phyloP scores from a whole-genome alignment of 2,888 invertebrate species.

The Zonitis immaculata region DNA sequence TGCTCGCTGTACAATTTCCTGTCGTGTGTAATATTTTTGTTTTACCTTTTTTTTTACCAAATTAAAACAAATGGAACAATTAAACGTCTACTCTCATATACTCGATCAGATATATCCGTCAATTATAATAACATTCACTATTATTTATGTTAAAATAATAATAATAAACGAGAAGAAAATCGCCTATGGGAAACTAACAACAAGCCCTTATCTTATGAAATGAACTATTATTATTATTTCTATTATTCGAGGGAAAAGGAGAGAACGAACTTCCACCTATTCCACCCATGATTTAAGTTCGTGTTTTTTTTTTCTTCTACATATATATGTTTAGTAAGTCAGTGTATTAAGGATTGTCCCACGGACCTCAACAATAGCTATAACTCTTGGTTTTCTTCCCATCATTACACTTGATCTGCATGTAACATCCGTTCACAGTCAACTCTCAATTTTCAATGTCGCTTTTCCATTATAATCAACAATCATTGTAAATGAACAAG shows the following conservation, averaged over 20 bases:
- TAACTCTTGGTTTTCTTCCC: conserved; percentile 39
- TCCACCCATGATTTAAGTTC: conserved; percentile 42
- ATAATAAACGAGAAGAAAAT: no score
- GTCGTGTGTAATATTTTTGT: no score
- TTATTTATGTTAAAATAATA: conserved; percentile 40
- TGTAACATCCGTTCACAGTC: conserved; percentile 47
- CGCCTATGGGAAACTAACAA: conserved; percentile 36
- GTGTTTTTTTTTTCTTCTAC: conserved; percentile 8
- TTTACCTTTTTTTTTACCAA: no score
- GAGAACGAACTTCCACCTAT: conserved; percentile 38
- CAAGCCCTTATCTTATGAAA: conserved; percentile 27
- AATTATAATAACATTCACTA: conserved; percentile 42
- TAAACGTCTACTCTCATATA: conserved; percentile 41
- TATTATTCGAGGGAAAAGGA: conserved; percentile 3
- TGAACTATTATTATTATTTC: no score
- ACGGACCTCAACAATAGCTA: conserved; percentile 44
- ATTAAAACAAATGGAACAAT: conserved; percentile 28
- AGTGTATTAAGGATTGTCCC: conserved; percentile 49
- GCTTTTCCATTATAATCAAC: conserved; percentile 30
- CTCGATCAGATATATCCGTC: conserved; percentile 44
- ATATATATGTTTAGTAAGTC: conserved; percentile 45
- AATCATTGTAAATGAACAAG: no score
- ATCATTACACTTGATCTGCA: conserved; percentile 51
- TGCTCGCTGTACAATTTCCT: conserved; percentile 36
- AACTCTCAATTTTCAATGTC: conserved; percentile 50